phyloP scores from a whole-genome alignment of 64 coral and sea anemone genomes.

The Orbicella faveolata region DNA sequence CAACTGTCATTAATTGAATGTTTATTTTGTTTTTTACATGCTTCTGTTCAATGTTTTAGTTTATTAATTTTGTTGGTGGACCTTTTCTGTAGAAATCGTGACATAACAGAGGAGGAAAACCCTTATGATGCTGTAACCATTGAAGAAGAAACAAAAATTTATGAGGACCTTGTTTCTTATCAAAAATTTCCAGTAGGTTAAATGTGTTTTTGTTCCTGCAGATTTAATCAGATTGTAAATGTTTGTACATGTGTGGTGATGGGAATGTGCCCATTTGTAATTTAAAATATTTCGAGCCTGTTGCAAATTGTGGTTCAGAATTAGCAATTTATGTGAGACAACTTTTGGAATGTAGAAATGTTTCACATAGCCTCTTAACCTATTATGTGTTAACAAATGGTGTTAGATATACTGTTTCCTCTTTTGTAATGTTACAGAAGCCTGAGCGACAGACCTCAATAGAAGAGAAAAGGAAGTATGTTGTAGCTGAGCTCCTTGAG shows the following conservation, averaged over 20 bases:
- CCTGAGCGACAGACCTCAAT: conserved; percentile 81
- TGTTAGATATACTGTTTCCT: neutral
- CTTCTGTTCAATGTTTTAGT: neutral
- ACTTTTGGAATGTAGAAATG: no score
- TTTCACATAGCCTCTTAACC: no score
- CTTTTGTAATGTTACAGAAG: conserved; percentile 46
- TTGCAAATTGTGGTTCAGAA: no score
- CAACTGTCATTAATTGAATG: no score
- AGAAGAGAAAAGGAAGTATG: conserved; percentile 95
- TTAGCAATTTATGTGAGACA: no score
- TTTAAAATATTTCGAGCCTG: no score
- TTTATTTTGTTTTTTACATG: no score
- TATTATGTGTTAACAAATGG: no score
- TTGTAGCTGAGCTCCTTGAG: conserved; percentile 73
- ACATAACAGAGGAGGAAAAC: conserved; percentile 90
- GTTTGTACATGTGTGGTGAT: no score
- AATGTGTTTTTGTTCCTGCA: neutral
- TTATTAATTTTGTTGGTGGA: neutral
- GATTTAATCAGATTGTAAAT: no score
- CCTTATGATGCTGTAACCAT: conserved; percentile 89
- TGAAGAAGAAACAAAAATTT: conserved; percentile 94
- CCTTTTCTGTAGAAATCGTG: conserved; percentile 59
- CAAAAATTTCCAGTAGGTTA: conserved; percentile 68
- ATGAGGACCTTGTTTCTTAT: conserved; percentile 83
- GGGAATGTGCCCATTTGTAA: no score